Conservation (phyloP, 2,113 vertebrate species). For the Saguinus imperator region DNA sequence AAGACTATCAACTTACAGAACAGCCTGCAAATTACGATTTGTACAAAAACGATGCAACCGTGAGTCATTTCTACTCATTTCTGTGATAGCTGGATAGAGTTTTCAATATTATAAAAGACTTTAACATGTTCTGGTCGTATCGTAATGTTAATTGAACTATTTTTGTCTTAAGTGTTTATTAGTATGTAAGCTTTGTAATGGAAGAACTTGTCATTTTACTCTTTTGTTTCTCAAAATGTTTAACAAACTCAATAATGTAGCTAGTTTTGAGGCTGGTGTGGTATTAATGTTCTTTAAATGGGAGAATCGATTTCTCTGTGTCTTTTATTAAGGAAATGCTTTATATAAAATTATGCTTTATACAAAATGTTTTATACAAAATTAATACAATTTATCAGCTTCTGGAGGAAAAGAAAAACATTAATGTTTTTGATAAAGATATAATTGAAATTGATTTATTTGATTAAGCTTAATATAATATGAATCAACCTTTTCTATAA, state of each 20-base stretch:
- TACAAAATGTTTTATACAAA: background rate
- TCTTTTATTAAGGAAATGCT: background rate
- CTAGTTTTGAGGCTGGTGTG: background rate
- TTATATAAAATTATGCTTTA: background rate
- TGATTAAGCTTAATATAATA: slow-evolving; percentile 26
- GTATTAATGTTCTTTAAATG: background rate
- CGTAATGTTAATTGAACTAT: slow-evolving; percentile 17
- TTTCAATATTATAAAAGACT: background rate
- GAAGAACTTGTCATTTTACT: slow-evolving; percentile 13
- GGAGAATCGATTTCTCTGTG: slow-evolving; percentile 30
- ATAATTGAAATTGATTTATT: background rate
- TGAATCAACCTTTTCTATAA: slow-evolving; percentile 15
- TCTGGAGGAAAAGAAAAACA: slow-evolving; percentile 18
- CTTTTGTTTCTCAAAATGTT: background rate
- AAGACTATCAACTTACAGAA: slow-evolving; percentile 96
- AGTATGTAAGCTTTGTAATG: slow-evolving; percentile 8
- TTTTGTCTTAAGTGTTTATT: slow-evolving; percentile 24
- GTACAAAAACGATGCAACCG: slow-evolving; percentile 98
- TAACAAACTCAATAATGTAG: background rate
- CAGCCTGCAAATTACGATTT: slow-evolving; percentile 97
- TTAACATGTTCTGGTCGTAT: background rate
- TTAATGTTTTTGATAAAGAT: slow-evolving; percentile 28
- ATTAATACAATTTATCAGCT: slow-evolving; percentile 15
- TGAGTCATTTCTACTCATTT: slow-evolving; percentile 83
- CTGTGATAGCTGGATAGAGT: background rate